Evolutionary conservation across 2,113 vertebrate genomes (phyloP), one percentile per base, ranked within the genome.

Genomic region (Fukomys damarensis): DNA sequence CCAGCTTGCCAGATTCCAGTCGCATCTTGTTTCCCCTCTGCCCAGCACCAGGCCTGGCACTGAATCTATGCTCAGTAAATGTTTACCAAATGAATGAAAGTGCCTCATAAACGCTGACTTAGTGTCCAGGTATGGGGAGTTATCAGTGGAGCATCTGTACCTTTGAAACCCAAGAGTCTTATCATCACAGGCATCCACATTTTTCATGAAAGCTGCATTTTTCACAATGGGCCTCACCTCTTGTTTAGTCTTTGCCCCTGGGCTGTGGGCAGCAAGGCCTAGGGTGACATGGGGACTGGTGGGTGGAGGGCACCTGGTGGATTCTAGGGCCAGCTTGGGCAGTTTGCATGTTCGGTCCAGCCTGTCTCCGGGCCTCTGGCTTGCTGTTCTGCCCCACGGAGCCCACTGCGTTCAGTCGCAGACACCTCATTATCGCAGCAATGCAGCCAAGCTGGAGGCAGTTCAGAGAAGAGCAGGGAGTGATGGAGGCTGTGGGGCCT

Each of bases 361-460:
- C 49, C 89, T 86, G 79, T 84, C 94, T 96, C 80, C 63, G 0
- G 77, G 93, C 90, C 96, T 84, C 92, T 90, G 84, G 83, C 68
- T 92, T 96, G 90, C 77, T 92, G 46, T 72, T 70, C 91, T 65
- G 88, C 93, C 89, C 88, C 1, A 11, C 28, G 0, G 58, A 98
- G 97, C 79, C 89, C 89, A 58, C 92, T 97, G 96, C 20, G 0
- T 97, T 96, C 95, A 97, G 97, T 95, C 54, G 83, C 90, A 94
- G 92, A 97, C 95, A 97, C 97, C 95, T 97, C 96, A 96, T 97
- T 93, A 97, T 92, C 61, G 3, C 61, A 85, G 52, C 0, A 11
- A 94, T 90, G 87, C 84, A 97, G 96, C 95, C 95, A 91, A 97
- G 92, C 92, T 97, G 96, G 95, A 98, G 95, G 80, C 80, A 96